Evolutionary conservation across 2,113 vertebrate species (phyloP), one percentile per base, ranked within the genome.

Genomic region (Bothrops jararaca): DNA sequence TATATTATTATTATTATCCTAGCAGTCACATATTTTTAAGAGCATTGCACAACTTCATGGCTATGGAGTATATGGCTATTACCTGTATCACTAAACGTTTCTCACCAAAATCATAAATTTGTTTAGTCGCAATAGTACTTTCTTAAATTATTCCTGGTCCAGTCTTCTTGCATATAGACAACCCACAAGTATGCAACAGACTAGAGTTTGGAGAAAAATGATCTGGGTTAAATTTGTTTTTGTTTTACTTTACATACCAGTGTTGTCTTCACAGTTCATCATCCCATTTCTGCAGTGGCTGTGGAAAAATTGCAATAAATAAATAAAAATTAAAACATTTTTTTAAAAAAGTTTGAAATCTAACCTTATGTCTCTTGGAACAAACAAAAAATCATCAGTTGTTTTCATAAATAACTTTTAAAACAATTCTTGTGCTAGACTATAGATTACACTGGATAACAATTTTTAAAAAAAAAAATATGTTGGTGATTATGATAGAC

Each of bases 271-370:
- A 94, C 98, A 98, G 92, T 97, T 98, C 97, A 99, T 98, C 96
- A 98, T 94, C 64, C 99, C 99, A 92, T 98, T 98, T 93, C 96
- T 97, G 96, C 99, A 99, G 91, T 98, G 97, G 97, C 99, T 99
- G 96, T 48, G 96, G 96, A 1, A 90, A 92, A 95, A 94, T 94
- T 15, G 94, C 0, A 93, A 64, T 0, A 74, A 94, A 8, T 58
- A 5, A 85, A 0, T 15, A 34, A 91, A 24, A 26, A 24, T 29
- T 9, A 85, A 23, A 54, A 80, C 20, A 86, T 48, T 92, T 85
- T 92, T 50, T 15, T 74, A 3, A 8, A 93, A 74, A 6, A 26
- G 20, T 60, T 60, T 23, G 10, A 13, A n/a, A 91, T 50, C 1
- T 60, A 24, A 50, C 18, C 50, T 18, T 57, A 26, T 10, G 13